Evolutionary conservation across 2,888 invertebrate species (phyloP), one percentile per base, ranked within the genome.

Genomic region (Sisyra nigra): DNA sequence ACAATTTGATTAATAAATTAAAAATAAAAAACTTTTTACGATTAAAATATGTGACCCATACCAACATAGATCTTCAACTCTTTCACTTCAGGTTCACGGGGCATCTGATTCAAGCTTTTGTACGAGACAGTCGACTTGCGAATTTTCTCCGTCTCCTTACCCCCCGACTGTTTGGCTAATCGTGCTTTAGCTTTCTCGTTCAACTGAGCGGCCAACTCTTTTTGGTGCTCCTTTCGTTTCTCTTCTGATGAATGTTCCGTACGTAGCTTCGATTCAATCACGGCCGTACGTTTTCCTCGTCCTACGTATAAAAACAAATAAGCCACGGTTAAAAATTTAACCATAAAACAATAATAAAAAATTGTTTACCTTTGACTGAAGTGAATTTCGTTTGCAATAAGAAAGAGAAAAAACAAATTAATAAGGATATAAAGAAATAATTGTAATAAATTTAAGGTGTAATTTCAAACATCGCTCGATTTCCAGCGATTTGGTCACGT

Each of bases 241-340:
- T 98, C 97, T 60, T 99, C 98, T 0, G 93, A 84, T 9, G 93
- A 92, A 52, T 87, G 86, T 58, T 97, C 96, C 31, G 87, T 88
- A 55, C 96, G 72, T 7, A 96, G 71, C 62, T 96, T 93, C 3
- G 85, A 88, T 55, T 94, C 93, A 31, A 96, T 73, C 5, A 97
- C 86, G 2, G 94, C 88, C 30, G 86, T 88, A 50, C 96, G 71
- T 59, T 81, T 89, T 48, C 82, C 89, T 49, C 41, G 33, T 19
- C 41, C 41, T 41, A 14, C n/a, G n/a, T n/a, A n/a, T n/a, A n/a
- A n/a, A n/a, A n/a, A n/a, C n/a, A n/a, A n/a, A n/a, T n/a, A n/a
- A n/a, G n/a, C n/a, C n/a, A n/a, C n/a, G n/a, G n/a, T n/a, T n/a
- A n/a, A n/a, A n/a, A n/a, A n/a, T 31, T 31, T 31, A 31, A 31